Base-by-base conservation (phyloP, 2,888 invertebrate genomes). In the Cylloceria caligata region DNA sequence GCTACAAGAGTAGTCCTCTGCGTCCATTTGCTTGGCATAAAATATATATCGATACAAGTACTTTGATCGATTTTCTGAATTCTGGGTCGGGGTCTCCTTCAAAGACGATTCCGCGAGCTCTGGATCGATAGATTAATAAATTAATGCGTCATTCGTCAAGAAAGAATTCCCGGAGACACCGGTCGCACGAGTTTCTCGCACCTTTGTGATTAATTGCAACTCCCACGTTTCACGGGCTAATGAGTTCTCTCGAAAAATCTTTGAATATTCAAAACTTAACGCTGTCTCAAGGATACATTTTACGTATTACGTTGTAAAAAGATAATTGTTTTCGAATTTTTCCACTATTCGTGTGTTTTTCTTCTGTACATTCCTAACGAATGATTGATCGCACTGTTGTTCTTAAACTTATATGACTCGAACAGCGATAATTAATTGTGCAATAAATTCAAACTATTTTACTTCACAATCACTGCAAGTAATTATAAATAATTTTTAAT, bases 11-110 rank as follows among this genome's bases (percentile, higher is more conserved):
- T 6, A 34, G 0, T 65, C 45, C 24, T 65, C 47, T 19, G n/a
- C 45, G 16, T 27, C 39, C 34, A 64, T 73, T 73, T 65, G 52
- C n/a, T 64, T 24, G 47, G 16, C 21, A 34, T 16, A 16, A 24
- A 19, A 52, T 47, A 55, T 11, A 16, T 13, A 57, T 72, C 16
- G 11, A 47, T 42, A 52, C n/a, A 30, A 24, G 24, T 52, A n/a
- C n/a, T n/a, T n/a, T 71, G 39, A 60, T 80, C 75, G 65, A 57
- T 75, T 71, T 36, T 47, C 42, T 16, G 71, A 55, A 80, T 75
- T 80, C 65, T 65, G 65, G 75, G 79, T 80, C 73, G 73, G 49
- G 79, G 79, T 73, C 72, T 65, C 71, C 34, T 11, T 7, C 47
- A 68, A 62, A 21, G 36, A 62, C 62, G 68, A 68, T 49, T 34